Percentiles rank a stretch among this genome's conserved stretches.
phyloP scores from a whole-genome alignment of 1,140 invertebrate species.

The Dreissena polymorpha region DNA sequence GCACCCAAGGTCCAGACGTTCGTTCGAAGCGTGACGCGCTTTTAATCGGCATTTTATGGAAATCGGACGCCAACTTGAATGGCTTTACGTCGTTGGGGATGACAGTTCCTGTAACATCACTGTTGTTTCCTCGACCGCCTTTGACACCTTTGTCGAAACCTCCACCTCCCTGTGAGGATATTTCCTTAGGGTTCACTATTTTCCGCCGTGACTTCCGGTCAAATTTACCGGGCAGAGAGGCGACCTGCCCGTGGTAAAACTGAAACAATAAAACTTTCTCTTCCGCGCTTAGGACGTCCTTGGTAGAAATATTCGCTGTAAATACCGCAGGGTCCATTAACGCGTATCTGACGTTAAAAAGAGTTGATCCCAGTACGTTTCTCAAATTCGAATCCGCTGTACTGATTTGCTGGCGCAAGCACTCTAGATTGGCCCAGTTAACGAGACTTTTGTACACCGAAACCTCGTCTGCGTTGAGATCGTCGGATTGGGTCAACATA shows the following conservation, averaged over 20 bases:
- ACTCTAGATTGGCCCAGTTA: conserved; percentile 45
- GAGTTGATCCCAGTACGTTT: conserved; percentile 21
- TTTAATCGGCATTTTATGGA: background rate
- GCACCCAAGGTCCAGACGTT: conserved; percentile 9
- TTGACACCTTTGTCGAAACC: background rate
- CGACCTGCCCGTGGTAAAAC: conserved; percentile 26
- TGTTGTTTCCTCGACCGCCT: background rate
- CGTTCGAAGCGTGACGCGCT: background rate
- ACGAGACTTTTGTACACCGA: conserved; percentile 34
- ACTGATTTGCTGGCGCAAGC: conserved; percentile 11
- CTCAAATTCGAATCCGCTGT: conserved; percentile 14
- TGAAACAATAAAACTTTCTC: conserved; percentile 41
- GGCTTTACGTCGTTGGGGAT: background rate
- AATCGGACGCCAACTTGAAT: background rate
- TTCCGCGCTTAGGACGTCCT: conserved; percentile 26
- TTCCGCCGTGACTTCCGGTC: background rate
- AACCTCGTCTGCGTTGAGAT: conserved; percentile 44
- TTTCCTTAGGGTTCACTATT: background rate
- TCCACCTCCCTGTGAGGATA: background rate
- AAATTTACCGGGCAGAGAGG: conserved; percentile 13
- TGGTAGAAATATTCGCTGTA: conserved; percentile 15
- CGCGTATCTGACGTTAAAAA: conserved; percentile 47
- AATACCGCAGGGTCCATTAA: conserved; percentile 32
- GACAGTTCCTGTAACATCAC: background rate
- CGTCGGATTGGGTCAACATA: conserved; percentile 23